Evolutionary conservation across 2,113 vertebrate genomes (phyloP).

Genomic region (Dromas ardeola): DNA sequence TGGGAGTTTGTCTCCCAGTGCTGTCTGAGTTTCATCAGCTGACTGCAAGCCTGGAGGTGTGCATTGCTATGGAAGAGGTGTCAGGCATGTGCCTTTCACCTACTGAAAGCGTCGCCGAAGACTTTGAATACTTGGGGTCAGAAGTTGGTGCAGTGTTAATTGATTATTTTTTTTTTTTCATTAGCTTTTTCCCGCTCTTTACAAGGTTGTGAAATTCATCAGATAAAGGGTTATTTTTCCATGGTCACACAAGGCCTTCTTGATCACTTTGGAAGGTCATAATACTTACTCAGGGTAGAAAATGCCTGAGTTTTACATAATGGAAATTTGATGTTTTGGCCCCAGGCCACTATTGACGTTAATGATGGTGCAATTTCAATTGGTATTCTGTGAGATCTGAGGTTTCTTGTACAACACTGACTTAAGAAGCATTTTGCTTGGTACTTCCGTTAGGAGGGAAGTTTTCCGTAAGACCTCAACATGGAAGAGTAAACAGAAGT

Average conservation of each 20-base stretch:
- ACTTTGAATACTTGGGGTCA: neutral
- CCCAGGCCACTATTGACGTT: neutral
- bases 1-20: neutral
- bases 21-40: neutral
- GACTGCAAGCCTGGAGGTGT: neutral
- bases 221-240: neutral
- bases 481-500: neutral
- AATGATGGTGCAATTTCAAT: neutral
- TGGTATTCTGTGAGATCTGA: neutral
- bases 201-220: neutral
- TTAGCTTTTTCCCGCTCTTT: neutral
- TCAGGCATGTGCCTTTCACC: neutral
- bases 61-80: neutral
- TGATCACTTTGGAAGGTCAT: neutral
- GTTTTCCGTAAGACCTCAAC: neutral
- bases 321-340: conserved; percentile 8
- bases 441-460: neutral
- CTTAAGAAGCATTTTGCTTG: neutral
- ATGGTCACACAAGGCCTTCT: neutral
- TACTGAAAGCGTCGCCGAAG: neutral
- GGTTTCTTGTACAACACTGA: neutral
- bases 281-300: neutral
- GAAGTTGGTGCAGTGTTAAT: neutral
- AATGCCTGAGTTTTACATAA: neutral
- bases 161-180: neutral